A percentile compares a stretch with the other conserved stretches of the same genome.
These are phyloP conservation scores for Chiloscyllium punctatum DNA, from an alignment of 2,797 vertebrate species.

Conservation along the genomic window DNA sequence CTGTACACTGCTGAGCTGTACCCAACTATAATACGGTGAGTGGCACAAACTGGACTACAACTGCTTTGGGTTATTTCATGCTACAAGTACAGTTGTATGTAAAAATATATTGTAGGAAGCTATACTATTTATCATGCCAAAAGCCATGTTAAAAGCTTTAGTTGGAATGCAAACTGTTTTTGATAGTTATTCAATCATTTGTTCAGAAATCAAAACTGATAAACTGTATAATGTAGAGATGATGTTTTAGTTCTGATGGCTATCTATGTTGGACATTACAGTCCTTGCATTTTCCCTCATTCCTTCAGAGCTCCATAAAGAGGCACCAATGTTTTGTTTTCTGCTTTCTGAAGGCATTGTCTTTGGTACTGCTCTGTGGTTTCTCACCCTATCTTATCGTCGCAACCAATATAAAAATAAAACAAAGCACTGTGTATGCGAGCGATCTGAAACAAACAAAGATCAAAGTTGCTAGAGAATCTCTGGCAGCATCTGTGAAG, in stretches of 20 bases:
- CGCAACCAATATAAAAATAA: too few relatives aligned
- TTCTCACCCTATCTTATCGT: not conserved
- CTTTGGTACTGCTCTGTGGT: not conserved
- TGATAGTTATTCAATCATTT: not conserved
- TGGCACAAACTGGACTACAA: not conserved
- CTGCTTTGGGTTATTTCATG: not conserved
- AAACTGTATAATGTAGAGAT: not conserved
- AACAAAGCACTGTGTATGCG: too few relatives aligned
- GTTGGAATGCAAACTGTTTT: not conserved
- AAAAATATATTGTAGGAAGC: not conserved
- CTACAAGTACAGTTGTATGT: not conserved
- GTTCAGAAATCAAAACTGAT: not conserved
- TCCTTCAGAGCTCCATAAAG: not conserved
- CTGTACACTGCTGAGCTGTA: conserved; percentile 89
- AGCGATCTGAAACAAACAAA: too few relatives aligned
- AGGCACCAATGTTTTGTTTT: not conserved
- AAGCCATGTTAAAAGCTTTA: not conserved
- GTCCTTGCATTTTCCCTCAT: not conserved
- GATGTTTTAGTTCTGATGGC: not conserved
- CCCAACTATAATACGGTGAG: conserved; percentile 81
- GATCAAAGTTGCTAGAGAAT: too few relatives aligned
- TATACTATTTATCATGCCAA: conserved; percentile 28
- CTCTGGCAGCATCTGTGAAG: too few relatives aligned
- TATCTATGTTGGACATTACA: not conserved
- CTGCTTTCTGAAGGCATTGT: not conserved